Conservation (phyloP, 2,797 vertebrate genomes). For the Leptatherina wallacei region DNA sequence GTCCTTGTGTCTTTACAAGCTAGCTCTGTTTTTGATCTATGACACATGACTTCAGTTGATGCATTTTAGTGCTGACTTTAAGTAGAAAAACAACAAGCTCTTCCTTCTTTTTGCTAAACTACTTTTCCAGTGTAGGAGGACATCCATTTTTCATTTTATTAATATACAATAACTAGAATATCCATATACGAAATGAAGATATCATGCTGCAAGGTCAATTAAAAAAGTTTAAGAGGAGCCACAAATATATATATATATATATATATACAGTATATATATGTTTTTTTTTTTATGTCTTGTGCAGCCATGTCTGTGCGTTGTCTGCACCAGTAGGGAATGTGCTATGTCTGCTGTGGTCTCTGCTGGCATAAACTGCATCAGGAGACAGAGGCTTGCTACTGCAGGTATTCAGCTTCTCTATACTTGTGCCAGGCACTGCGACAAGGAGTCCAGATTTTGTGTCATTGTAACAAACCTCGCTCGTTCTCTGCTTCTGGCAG, state of each 20-base stretch:
- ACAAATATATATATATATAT: background rate
- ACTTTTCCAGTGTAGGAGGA: background rate
- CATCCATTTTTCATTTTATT: slow-evolving; percentile 1
- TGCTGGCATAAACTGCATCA: slow-evolving; percentile 24
- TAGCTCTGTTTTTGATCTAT: background rate
- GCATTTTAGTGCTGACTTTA: background rate
- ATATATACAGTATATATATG: too few relatives aligned
- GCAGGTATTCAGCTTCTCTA: slow-evolving; percentile 41
- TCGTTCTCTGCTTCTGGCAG: slow-evolving; percentile 21
- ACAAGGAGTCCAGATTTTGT: slow-evolving; percentile 46
- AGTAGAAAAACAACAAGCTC: background rate
- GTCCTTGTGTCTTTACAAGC: slow-evolving; percentile 6
- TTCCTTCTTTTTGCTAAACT: slow-evolving; percentile 1
- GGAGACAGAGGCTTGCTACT: slow-evolving; percentile 33
- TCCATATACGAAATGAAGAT: background rate
- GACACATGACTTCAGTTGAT: background rate
- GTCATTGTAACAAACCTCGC: slow-evolving; percentile 26
- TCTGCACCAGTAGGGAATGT: background rate
- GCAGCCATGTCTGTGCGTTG: background rate
- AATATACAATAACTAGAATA: background rate
- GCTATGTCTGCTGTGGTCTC: slow-evolving; percentile 10
- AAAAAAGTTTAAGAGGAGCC: background rate
- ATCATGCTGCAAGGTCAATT: background rate
- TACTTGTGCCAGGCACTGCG: slow-evolving; percentile 45
- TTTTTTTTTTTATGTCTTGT: background rate